Evolutionary conservation across 37 sponge, comb jelly and placozoan species (phyloP), one percentile per base, ranked within the genome.

Genomic region (Agelas oroides): DNA sequence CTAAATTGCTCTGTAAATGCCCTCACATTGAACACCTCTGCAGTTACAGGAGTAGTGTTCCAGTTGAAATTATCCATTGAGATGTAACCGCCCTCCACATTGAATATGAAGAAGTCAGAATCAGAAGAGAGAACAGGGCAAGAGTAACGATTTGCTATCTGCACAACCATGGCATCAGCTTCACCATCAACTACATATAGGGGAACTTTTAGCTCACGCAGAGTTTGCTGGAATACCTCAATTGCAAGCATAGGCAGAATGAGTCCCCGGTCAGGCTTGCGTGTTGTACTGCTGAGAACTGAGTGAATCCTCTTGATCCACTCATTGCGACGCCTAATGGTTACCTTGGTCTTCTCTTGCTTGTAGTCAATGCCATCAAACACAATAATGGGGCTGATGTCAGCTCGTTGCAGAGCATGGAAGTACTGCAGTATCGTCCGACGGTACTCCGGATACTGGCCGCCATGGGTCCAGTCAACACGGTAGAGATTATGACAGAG

Each of bases 41-140:
- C 89, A 19, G 85, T 79, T 5, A 92, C 46, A 46, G 46, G 46
- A 46, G 8, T 84, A 71, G 65, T 23, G 5, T 65, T 54, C 85
- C 84, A 84, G 71, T 93, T 18, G 72, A 93, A 78, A 13, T 53
- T 61, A 40, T 79, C 75, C n/a, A 86, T 36, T 20, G 87, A 93
- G 15, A 89, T 83, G 70, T 82, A 92, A 0, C 96, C 96, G 34
- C 71, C 66, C 13, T 27, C 65, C 2, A 95, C 35, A 27, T 89
- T 70, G 66, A 79, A 92, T n/a, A 95, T 72, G 82, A 64, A 92
- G 62, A 83, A 95, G 81, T 95, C 96, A 11, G 94, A 91, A 56
- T 95, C 96, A 11, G 59, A 21, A 15, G 88, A 71, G 1, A 92
- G 60, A 1, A 95, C 90, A 23, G 91, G 93, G 64, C 91, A 95